Evolutionary conservation across 2,888 invertebrate species (phyloP).

Genomic region (Protodeltote pygarga): DNA sequence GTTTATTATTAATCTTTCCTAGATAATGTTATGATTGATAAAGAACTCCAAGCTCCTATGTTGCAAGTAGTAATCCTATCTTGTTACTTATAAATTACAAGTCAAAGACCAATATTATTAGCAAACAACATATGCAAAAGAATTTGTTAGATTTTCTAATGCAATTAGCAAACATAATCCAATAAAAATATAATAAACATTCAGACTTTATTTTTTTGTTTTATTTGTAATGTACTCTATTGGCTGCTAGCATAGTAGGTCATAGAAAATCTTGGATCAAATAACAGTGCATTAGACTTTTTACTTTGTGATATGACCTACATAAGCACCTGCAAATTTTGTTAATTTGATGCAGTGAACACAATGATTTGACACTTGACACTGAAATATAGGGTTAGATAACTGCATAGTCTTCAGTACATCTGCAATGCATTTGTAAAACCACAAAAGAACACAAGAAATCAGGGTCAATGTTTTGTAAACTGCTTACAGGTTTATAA

Average conservation of each 20-base stretch:
- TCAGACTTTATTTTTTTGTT: too few species aligned
- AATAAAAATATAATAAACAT: not conserved
- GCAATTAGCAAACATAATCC: slow-evolving; percentile 19
- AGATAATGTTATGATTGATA: too few species aligned
- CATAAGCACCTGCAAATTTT: slow-evolving; percentile 24
- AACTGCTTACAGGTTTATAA: slow-evolving; percentile 21
- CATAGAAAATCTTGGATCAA: slow-evolving; percentile 3
- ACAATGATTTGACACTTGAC: slow-evolving; percentile 3
- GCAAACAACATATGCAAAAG: slow-evolving; percentile 16
- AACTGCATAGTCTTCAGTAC: slow-evolving; percentile 3
- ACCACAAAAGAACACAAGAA: slow-evolving; percentile 20
- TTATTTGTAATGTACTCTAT: slow-evolving; percentile 4
- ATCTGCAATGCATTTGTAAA: slow-evolving; percentile 9
- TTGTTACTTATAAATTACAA: slow-evolving; percentile 1
- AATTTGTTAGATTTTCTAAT: slow-evolving; percentile 18
- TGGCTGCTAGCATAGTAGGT: not conserved
- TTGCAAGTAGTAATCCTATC: slow-evolving; percentile 14
- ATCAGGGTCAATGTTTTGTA: slow-evolving; percentile 52
- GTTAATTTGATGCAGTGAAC: slow-evolving; percentile 10
- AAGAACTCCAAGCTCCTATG: too few species aligned
- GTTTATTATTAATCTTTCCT: too few species aligned
- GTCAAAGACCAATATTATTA: not conserved
- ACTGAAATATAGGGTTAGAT: not conserved
- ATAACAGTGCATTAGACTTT: slow-evolving; percentile 2
- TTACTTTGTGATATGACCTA: slow-evolving; percentile 32